Conservation (phyloP, 1,140 invertebrate genomes). For the Zaprionus kolodkinae region DNA sequence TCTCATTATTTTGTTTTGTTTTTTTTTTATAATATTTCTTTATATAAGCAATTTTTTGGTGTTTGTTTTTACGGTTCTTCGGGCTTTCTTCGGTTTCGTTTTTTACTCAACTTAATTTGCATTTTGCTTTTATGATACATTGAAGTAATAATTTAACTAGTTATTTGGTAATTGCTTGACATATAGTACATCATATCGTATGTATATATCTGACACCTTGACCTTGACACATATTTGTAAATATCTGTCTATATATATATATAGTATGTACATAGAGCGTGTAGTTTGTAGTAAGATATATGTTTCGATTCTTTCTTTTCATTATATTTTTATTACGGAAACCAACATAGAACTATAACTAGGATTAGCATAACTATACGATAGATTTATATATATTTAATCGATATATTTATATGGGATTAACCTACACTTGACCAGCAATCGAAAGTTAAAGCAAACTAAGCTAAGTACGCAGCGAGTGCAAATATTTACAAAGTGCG, state of each 20-base stretch:
- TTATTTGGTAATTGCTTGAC: slow-evolving; percentile 76
- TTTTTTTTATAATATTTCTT: slow-evolving; percentile 36
- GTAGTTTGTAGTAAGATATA: slow-evolving; percentile 23
- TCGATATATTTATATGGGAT: slow-evolving; percentile 30
- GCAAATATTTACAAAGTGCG: slow-evolving; percentile 41
- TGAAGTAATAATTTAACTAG: slow-evolving; percentile 78
- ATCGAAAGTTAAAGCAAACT: slow-evolving; percentile 59
- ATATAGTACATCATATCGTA: neutral
- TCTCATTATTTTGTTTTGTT: slow-evolving; percentile 23
- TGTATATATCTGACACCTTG: neutral
- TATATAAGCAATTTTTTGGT: slow-evolving; percentile 30
- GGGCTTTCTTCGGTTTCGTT: slow-evolving; percentile 28
- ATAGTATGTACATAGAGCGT: slow-evolving; percentile 24
- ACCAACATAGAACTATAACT: slow-evolving; percentile 36
- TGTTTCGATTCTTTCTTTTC: slow-evolving; percentile 18
- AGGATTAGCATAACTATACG: slow-evolving; percentile 29
- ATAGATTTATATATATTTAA: neutral
- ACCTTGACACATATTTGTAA: slow-evolving; percentile 5
- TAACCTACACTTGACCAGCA: slow-evolving; percentile 74
- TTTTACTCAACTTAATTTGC: slow-evolving; percentile 28
- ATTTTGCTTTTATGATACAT: slow-evolving; percentile 52
- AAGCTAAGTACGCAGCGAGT: slow-evolving; percentile 25
- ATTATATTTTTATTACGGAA: slow-evolving; percentile 27
- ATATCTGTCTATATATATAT: neutral
- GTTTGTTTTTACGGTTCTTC: slow-evolving; percentile 18